Percentiles rank a stretch among this genome's conserved stretches.
phyloP scores from a whole-genome alignment of 2,113 vertebrate species.

The Laticauda laticaudata region DNA sequence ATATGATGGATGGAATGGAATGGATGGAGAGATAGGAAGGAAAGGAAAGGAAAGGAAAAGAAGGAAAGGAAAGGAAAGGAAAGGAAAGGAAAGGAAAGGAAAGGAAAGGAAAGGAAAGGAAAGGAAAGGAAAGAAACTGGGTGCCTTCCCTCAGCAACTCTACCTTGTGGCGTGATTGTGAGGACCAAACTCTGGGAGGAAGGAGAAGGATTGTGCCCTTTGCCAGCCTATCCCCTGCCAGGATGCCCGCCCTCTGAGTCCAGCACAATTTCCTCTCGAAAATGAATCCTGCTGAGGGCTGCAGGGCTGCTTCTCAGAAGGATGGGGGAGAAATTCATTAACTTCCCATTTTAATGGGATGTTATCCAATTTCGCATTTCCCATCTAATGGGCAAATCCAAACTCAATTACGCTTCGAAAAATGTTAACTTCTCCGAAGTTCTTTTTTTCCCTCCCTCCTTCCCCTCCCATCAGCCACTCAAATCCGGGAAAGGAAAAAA shows the following conservation, averaged over 20 bases:
- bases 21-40: rapidly evolving
- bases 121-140: neutral
- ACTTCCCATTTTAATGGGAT: neutral
- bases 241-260: no score
- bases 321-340: neutral
- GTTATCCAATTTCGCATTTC: neutral
- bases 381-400: neutral
- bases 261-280: neutral
- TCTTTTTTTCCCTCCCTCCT: neutral
- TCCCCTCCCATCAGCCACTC: neutral
- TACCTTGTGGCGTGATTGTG: neutral
- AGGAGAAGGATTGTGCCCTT: neutral
- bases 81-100: rapidly evolving
- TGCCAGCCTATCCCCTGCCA: neutral
- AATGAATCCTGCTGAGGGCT: neutral
- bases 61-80: no score
- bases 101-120: rapidly evolving
- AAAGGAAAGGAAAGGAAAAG: rapidly evolving
- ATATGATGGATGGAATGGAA: no score
- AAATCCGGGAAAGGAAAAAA: neutral
- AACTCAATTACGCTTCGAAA: neutral
- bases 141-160: neutral
- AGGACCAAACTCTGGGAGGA: neutral
- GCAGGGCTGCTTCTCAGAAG: neutral
- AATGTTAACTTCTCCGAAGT: neutral